Evolutionary conservation across 1,140 invertebrate genomes (phyloP), one percentile per base, ranked within the genome.

Genomic region (Heliconius eleuchia): DNA sequence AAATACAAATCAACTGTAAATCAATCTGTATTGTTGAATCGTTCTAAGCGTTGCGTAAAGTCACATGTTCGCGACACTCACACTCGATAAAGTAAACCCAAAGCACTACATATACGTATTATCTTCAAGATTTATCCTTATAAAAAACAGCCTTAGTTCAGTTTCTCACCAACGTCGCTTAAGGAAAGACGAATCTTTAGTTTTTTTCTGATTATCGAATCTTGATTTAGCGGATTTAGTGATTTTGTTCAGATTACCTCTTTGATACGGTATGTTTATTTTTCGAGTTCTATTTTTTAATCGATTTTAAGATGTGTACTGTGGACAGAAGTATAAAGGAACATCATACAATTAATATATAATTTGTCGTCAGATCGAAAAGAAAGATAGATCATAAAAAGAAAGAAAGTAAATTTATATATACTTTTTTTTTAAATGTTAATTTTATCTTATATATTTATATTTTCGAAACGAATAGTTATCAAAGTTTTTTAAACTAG

Each of bases 121-220:
- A 57, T 57, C 55, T 23, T 23, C n/a, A 57, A 52, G 50, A 57
- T 66, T 66, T 66, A 66, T 66, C 60, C 60, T 66, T 66, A 66
- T 66, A 66, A 66, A 66, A 66, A 66, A 30, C 60, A 66, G 60
- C 60, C 60, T 66, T 66, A 66, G 23, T 27, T 23, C 60, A 66
- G 60, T 66, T 27, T 4, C 23, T 30, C 3, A 30, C 60, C 60
- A 30, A 66, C 60, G 23, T 30, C 23, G 60, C 11, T 66, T 66
- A 23, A 16, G 60, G 23, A 27, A 66, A 66, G 60, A 66, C 60
- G 60, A 66, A 11, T 27, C 60, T 66, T 30, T 66, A 30, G 30
- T 60, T 11, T 0, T 60, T 66, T 66, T 30, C 11, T 30, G 27
- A 1, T 66, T 60, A 60, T 60, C 55, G 23, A 27, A 30, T 66